These are phyloP conservation scores for Arvicanthis niloticus DNA, from an alignment of 2,113 vertebrate genomes.

Conservation along the genomic window DNA sequence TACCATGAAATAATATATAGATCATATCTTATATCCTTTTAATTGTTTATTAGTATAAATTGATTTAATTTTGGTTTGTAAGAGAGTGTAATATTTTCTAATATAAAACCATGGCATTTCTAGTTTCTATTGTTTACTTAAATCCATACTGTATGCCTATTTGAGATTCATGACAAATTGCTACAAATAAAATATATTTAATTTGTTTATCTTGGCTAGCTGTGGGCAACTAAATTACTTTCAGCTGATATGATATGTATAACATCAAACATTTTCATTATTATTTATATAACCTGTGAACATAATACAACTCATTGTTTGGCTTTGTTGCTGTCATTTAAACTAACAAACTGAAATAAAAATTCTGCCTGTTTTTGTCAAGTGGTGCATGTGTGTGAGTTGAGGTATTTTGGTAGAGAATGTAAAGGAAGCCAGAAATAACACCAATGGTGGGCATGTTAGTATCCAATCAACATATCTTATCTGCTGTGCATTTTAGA, in stretches of 20 bases:
- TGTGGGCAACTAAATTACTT: background rate
- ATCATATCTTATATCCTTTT: background rate
- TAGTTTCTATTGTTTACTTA: background rate
- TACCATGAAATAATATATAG: background rate
- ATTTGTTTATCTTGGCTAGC: background rate
- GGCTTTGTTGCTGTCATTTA: background rate
- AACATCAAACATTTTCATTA: background rate
- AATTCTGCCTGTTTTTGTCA: background rate
- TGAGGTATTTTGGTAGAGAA: background rate
- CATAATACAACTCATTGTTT: background rate
- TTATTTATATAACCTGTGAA: background rate
- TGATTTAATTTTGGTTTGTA: background rate
- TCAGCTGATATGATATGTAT: background rate
- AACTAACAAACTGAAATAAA: background rate
- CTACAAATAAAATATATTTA: background rate
- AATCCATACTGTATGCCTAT: background rate
- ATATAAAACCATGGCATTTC: background rate
- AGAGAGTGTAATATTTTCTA: background rate
- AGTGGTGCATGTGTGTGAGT: background rate
- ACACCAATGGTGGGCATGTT: rapidly evolving
- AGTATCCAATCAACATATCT: background rate
- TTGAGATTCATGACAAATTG: background rate
- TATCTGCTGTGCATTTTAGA: background rate
- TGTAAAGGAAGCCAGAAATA: background rate
- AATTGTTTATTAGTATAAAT: background rate